A percentile compares a stretch with the other conserved stretches of the same genome.
These are phyloP conservation scores for Pomatorhinus ruficollis DNA, from an alignment of 2,113 vertebrate species.

Conservation along the genomic window DNA sequence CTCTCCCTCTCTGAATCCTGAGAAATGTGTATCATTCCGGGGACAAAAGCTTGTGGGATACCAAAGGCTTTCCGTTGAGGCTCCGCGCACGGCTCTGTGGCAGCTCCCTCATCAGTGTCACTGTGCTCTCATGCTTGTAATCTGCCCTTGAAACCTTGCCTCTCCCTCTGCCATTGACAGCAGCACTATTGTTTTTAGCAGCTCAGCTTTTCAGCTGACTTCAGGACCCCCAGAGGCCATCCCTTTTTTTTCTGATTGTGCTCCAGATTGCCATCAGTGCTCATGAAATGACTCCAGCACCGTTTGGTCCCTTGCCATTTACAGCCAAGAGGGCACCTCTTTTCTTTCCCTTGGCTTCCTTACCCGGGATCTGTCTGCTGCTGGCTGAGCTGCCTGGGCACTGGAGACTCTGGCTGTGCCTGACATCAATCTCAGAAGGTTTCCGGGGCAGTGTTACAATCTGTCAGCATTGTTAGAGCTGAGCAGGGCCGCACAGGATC, in stretches of 20 bases:
- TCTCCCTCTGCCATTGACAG: not conserved
- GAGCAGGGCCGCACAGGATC: constrained; percentile 12
- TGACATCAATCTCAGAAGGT: not conserved
- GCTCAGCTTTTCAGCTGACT: not conserved
- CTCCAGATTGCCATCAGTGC: not conserved
- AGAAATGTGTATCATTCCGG: not conserved
- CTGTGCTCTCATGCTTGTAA: not conserved
- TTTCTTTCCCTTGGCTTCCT: constrained; percentile 46
- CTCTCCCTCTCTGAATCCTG: not conserved
- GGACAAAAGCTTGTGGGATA: not conserved
- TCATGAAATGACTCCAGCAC: not conserved
- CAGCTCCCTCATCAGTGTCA: not conserved
- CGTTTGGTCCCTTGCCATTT: not conserved
- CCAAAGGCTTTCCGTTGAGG: not conserved
- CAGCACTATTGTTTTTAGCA: constrained; percentile 17
- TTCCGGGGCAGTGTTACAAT: constrained; percentile 41
- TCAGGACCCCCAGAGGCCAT: not conserved
- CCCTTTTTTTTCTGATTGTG: not conserved
- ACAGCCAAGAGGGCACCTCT: constrained; percentile 12
- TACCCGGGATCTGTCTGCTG: not conserved
- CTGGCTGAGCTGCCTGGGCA: constrained; percentile 29
- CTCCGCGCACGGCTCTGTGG: not conserved
- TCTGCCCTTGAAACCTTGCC: not conserved
- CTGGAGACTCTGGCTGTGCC: not conserved
- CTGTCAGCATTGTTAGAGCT: constrained; percentile 27